Evolutionary conservation across 2,888 invertebrate species (phyloP).

Genomic region (Philereme transversata): DNA sequence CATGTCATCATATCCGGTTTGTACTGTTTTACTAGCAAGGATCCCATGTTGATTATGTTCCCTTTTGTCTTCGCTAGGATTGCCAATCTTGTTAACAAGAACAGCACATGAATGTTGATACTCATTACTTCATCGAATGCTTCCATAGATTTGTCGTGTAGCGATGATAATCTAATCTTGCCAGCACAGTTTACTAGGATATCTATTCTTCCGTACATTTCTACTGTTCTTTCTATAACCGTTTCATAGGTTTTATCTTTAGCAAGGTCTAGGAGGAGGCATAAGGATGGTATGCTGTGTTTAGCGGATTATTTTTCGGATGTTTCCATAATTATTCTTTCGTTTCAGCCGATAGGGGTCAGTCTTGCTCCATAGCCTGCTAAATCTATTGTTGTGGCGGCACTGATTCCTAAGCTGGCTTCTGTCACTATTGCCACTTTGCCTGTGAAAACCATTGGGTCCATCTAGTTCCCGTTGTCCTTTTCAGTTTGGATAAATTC

Average conservation of each 20-base stretch:
- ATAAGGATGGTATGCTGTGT: constrained; percentile 42
- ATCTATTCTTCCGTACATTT: constrained; percentile 54
- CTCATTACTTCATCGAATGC: constrained; percentile 56
- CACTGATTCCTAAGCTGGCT: constrained; percentile 61
- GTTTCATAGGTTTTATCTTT: constrained; percentile 49
- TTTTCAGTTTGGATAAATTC: neutral
- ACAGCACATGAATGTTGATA: constrained; percentile 57
- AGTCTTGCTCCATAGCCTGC: constrained; percentile 51
- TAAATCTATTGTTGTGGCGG: constrained; percentile 52
- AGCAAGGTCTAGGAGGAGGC: constrained; percentile 48
- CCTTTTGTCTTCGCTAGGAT: constrained; percentile 57
- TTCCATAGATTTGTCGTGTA: constrained; percentile 51
- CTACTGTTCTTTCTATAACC: constrained; percentile 50
- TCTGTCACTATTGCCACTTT: constrained; percentile 63
- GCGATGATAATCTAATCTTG: constrained; percentile 45
- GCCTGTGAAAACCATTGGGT: constrained; percentile 48
- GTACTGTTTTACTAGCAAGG: constrained; percentile 47
- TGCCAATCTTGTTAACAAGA: constrained; percentile 50
- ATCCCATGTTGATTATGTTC: constrained; percentile 56
- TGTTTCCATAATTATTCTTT: constrained; percentile 45
- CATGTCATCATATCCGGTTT: constrained; percentile 52
- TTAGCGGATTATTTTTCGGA: constrained; percentile 46
- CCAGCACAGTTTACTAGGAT: constrained; percentile 59
- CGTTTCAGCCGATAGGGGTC: constrained; percentile 52
- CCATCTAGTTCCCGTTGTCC: constrained; percentile 36